Percentiles rank a stretch among this genome's conserved stretches.
These are phyloP conservation scores for Callipepla squamata DNA, from an alignment of 2,113 vertebrate species.

Conservation along the genomic window DNA sequence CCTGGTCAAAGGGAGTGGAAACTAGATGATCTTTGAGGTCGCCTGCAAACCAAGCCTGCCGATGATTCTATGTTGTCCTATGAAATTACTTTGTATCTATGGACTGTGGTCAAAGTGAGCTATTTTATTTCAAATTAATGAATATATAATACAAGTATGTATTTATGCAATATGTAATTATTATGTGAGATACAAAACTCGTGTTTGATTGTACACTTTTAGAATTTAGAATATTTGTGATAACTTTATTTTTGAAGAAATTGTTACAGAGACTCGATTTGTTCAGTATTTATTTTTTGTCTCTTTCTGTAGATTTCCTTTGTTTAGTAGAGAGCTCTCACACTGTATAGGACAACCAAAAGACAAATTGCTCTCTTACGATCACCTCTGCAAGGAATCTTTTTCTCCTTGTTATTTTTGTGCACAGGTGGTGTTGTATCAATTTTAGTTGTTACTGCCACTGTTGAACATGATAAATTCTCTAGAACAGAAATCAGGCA, in stretches of 20 bases:
- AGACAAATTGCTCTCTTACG: not conserved
- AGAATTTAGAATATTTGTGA: not conserved
- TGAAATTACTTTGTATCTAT: not conserved
- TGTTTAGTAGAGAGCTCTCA: not conserved
- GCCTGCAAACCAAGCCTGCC: no score
- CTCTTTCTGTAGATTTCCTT: not conserved
- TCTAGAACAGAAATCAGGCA: not conserved
- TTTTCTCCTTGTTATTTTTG: not conserved
- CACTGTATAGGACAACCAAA: not conserved
- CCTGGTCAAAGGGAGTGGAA: no score
- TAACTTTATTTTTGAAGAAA: not conserved
- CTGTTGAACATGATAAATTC: not conserved
- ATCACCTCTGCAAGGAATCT: not conserved
- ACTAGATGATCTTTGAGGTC: no score
- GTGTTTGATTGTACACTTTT: not conserved
- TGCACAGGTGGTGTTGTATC: not conserved
- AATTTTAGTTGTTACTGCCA: not conserved
- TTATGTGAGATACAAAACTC: not conserved
- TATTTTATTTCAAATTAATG: not conserved
- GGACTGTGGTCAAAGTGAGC: not conserved
- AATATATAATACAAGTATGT: not conserved
- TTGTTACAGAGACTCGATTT: not conserved
- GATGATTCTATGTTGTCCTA: not conserved
- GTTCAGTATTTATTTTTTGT: not conserved
- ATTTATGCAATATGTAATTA: not conserved